Evolutionary conservation across 2,888 invertebrate genomes (phyloP), one percentile per base, ranked within the genome.

Genomic region (Sisyra nigra): DNA sequence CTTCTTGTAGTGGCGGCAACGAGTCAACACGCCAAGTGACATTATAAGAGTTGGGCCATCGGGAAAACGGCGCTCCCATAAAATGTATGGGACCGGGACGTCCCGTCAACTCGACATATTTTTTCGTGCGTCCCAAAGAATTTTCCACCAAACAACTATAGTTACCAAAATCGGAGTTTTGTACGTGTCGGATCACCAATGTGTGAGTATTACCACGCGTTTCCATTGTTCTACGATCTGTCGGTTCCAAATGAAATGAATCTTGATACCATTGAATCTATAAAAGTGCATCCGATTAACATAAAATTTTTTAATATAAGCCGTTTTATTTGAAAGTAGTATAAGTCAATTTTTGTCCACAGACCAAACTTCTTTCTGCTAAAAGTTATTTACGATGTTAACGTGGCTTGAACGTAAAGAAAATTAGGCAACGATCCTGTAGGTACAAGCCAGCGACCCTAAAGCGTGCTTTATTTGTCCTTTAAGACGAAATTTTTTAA

Each of bases 21-120:
- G 75, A 75, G 53, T 78, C 76, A 30, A 77, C 74, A 41, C 67
- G 67, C 76, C 77, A 79, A 19, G 72, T 72, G 39, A 78, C 58
- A 52, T 74, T 73, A 56, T 76, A 78, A 46, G 72, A 69, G 56
- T 73, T 71, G 36, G 72, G 66, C 47, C 70, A 67, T 17, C 68
- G 62, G 49, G 76, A 73, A 52, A 71, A 66, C 1, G 70, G 69
- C 1, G 73, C 67, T 46, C 74, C 75, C 46, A 72, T 66, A 48
- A 77, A 71, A 49, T 70, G 67, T 1, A 76, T 74, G 13, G 74
- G 72, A 3, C 76, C 74, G 1, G 77, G 78, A 47, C 71, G 68
- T 9, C 77, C 77, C 10, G 74, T 73, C 31, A 77, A 62, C 54
- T 74, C 73, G 52, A 77, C 75, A 52, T 71, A 74, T 52, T 68